A percentile compares a stretch with the other conserved stretches of the same genome.
Evolutionary conservation across 2,888 invertebrate genomes (phyloP).

Genomic region (Drosophila kambysellisi): DNA sequence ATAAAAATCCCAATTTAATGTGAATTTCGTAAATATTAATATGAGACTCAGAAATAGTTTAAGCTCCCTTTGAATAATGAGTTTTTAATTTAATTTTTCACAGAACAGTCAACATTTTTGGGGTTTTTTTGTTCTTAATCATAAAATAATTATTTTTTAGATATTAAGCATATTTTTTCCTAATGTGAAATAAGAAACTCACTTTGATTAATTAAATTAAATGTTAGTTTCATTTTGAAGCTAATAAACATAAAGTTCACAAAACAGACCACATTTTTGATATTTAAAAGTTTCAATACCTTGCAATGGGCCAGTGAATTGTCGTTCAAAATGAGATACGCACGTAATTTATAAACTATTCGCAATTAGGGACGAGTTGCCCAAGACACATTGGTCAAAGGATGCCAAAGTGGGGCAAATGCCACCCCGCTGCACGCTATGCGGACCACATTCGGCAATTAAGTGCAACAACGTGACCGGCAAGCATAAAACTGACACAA

Average conservation of each 20-base stretch:
- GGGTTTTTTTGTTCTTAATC: background rate
- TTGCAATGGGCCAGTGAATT: background rate
- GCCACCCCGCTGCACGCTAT: background rate
- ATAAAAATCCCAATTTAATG: background rate
- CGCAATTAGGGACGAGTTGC: constrained; percentile 6
- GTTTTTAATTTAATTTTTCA: background rate
- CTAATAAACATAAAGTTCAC: background rate
- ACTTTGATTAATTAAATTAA: background rate
- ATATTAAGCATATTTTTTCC: background rate
- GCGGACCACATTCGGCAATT: constrained; percentile 66
- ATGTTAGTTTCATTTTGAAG: background rate
- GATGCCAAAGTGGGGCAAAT: background rate
- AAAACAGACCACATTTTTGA: background rate
- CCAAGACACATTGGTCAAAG: background rate
- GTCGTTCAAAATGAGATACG: constrained; percentile 9
- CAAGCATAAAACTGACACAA: constrained; percentile 45
- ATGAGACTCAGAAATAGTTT: background rate
- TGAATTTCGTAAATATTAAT: background rate
- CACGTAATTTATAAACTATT: constrained; percentile 43
- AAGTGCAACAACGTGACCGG: constrained; percentile 76
- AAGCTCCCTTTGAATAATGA: background rate
- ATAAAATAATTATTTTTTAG: background rate
- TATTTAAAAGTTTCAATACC: background rate
- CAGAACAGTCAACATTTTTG: no score
- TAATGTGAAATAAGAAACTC: background rate